These are phyloP conservation scores for Onthophagus taurus DNA, from an alignment of 1,140 invertebrate species.

Conservation along the genomic window DNA sequence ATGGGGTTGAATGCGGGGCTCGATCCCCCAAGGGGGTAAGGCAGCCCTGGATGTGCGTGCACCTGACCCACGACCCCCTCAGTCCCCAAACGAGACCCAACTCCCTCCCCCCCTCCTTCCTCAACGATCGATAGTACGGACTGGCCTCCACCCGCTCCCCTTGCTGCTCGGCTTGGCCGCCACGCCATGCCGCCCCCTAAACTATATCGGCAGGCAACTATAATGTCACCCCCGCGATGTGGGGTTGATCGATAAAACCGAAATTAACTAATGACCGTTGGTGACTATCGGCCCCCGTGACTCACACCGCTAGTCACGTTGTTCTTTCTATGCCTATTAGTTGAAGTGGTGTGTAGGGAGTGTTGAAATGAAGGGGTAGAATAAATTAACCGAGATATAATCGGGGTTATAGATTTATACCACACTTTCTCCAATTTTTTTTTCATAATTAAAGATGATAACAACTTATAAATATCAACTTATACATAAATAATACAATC, in stretches of 20 bases:
- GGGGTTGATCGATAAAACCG: slow-evolving; percentile 8
- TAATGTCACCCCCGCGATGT: slow-evolving; percentile 6
- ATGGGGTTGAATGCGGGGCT: slow-evolving; percentile 1
- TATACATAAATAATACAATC: too few species aligned
- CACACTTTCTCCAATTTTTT: too few species aligned
- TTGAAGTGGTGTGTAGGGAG: too few species aligned
- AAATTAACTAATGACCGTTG: slow-evolving; percentile 12
- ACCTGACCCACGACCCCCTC: slow-evolving; percentile 15
- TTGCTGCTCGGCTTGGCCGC: slow-evolving; percentile 11
- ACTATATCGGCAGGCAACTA: slow-evolving; percentile 9
- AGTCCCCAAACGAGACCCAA: too few species aligned
- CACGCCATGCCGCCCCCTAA: slow-evolving; percentile 10
- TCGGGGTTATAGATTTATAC: too few species aligned
- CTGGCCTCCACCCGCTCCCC: slow-evolving; percentile 17
- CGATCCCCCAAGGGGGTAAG: slow-evolving; percentile 8
- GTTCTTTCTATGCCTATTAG: too few species aligned
- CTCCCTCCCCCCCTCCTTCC: slow-evolving; percentile 16
- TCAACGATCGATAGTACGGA: slow-evolving; percentile 16
- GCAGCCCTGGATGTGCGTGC: slow-evolving; percentile 16
- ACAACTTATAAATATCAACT: too few species aligned
- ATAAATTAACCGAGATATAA: too few species aligned
- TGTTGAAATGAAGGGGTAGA: too few species aligned
- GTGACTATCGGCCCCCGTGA: too few species aligned
- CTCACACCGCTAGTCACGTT: too few species aligned
- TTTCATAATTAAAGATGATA: too few species aligned